Conservation (phyloP, 2,113 vertebrate genomes). For the Lagopus muta region DNA sequence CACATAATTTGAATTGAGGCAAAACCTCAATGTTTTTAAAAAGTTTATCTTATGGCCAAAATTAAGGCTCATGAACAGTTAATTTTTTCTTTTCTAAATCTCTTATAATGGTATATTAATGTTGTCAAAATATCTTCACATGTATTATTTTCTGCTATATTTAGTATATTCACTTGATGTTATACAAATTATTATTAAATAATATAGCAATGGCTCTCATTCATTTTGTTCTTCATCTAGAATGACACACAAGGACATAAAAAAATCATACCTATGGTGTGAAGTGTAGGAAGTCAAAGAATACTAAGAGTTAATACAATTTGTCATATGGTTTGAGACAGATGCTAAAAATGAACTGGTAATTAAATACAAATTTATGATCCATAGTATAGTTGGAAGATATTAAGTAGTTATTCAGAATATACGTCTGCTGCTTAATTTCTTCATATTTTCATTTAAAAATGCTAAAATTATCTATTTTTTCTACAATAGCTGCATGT, state of each 20-base stretch:
- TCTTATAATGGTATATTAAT: background rate
- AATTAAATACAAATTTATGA: background rate
- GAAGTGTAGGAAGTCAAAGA: background rate
- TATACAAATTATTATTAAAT: slow-evolving; percentile 4
- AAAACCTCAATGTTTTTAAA: slow-evolving; percentile 8
- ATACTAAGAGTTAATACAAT: background rate
- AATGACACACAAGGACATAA: background rate
- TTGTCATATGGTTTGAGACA: background rate
- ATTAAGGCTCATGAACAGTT: slow-evolving; percentile 47
- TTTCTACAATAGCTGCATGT: background rate
- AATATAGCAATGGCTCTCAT: background rate
- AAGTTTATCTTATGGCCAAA: slow-evolving; percentile 1
- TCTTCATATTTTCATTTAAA: background rate
- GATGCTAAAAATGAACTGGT: background rate
- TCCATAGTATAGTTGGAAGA: background rate
- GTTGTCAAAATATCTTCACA: slow-evolving; percentile 7
- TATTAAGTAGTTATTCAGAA: background rate
- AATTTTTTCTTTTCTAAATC: slow-evolving; percentile 43
- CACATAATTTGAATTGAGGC: background rate
- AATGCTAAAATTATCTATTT: background rate
- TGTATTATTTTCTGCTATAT: background rate
- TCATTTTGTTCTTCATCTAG: background rate
- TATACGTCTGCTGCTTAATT: background rate
- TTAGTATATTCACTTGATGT: background rate
- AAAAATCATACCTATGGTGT: background rate